Evolutionary conservation across 2,888 invertebrate genomes (phyloP), one percentile per base, ranked within the genome.

Genomic region (Caradrina clavipalpis): DNA sequence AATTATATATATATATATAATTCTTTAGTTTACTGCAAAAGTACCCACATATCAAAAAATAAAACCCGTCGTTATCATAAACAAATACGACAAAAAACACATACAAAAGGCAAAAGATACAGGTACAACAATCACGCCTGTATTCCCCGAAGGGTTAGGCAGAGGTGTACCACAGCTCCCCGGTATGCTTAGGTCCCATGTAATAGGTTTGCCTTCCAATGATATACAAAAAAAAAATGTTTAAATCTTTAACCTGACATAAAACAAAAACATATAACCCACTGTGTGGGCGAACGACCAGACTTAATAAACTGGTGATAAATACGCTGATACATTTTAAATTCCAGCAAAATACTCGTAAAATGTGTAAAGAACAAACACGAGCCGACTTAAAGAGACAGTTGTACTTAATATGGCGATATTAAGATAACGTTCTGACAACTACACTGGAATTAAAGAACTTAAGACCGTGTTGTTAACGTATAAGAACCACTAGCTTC

Each of bases 341-440:
- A 79, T 68, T 69, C 73, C 78, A 73, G 69, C 77, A 63, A 80
- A 78, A 76, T 5, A 17, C 49, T 64, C 73, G 54, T 87, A 76
- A 83, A 83, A 77, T 62, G 49, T 53, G 54, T 77, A 60, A 76
- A 73, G 75, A 76, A 81, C 80, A 86, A 83, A 81, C 79, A 77
- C 67, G 53, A 17, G 35, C 78, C 77, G 76, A 78, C 70, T 15
- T 72, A 68, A 76, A 69, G 64, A 73, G 73, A 63, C 69, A 65
- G 70, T 75, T 76, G 61, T 64, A 69, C 57, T 68, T 53, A 80
- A 84, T 74, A 76, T 59, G 49, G 61, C 53, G 68, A 53, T 67
- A 73, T 80, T 66, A 67, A 81, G 80, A 82, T 81, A 78, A 81
- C 50, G 22, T 42, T 62, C 13, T 11, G 49, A 73, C 61, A 65